A percentile compares a stretch with the other conserved stretches of the same genome.
These are phyloP conservation scores for Dromococcyx pavoninus DNA, from an alignment of 2,797 vertebrate species.

Conservation along the genomic window DNA sequence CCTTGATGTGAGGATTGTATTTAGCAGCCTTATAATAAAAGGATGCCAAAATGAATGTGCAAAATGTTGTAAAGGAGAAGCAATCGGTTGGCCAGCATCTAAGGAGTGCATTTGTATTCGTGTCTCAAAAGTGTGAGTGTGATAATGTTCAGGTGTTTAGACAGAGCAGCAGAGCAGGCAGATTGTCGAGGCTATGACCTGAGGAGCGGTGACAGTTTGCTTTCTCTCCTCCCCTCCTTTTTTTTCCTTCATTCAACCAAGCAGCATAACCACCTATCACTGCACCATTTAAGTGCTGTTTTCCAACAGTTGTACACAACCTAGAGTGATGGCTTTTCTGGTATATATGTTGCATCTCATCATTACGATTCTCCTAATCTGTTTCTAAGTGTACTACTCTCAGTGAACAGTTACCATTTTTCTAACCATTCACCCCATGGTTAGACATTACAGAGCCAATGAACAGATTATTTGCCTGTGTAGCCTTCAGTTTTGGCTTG, in stretches of 20 bases:
- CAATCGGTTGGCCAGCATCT: accelerated
- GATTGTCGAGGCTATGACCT: neutral
- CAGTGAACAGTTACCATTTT: neutral
- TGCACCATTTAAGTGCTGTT: neutral
- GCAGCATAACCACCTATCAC: neutral
- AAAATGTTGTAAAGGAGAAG: neutral
- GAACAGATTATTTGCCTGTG: neutral
- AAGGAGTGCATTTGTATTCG: neutral
- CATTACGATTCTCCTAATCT: neutral
- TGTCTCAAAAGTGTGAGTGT: neutral
- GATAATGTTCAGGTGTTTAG: neutral
- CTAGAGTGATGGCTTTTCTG: neutral
- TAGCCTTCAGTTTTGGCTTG: neutral
- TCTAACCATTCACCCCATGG: neutral
- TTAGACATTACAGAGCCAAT: neutral
- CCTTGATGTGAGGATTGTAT: neutral
- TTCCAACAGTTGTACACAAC: neutral
- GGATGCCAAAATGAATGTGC: neutral
- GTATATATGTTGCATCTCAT: neutral
- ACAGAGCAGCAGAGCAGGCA: neutral
- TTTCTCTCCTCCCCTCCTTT: neutral
- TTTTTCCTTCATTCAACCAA: neutral
- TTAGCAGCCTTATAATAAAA: neutral
- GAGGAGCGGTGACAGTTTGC: neutral
- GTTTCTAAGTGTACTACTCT: neutral